These are phyloP conservation scores for Lagria hirta DNA, from an alignment of 2,888 invertebrate genomes.

Conservation along the genomic window DNA sequence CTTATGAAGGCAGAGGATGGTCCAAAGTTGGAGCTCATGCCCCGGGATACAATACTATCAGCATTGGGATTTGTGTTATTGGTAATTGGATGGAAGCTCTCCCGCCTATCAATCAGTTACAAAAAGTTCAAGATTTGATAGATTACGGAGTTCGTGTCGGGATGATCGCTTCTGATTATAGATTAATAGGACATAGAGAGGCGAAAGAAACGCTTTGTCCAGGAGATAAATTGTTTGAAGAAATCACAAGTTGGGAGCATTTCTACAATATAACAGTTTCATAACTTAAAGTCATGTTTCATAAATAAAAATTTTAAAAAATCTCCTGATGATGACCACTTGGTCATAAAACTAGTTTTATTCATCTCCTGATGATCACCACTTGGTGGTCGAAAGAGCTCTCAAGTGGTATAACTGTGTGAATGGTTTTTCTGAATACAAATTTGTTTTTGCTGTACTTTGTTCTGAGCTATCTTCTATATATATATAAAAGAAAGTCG, in stretches of 20 bases:
- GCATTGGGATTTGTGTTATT: constrained; percentile 71
- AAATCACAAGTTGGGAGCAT: constrained; percentile 66
- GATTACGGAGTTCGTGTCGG: constrained; percentile 63
- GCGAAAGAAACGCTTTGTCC: constrained; percentile 69
- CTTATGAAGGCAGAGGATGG: constrained; percentile 74
- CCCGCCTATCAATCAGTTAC: constrained; percentile 62
- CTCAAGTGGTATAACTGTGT: too few species aligned
- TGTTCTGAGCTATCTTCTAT: too few species aligned
- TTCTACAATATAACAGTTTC: too few species aligned
- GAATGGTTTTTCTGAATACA: too few species aligned
- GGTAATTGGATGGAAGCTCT: constrained; percentile 68
- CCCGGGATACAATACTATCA: constrained; percentile 64
- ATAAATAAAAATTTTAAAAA: too few species aligned
- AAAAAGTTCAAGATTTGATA: constrained; percentile 62
- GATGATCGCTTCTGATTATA: constrained; percentile 61
- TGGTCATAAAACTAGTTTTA: too few species aligned
- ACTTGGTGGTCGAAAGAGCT: too few species aligned
- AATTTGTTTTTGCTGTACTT: too few species aligned
- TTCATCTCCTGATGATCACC: too few species aligned
- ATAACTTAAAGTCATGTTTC: too few species aligned
- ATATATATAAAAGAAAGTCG: too few species aligned
- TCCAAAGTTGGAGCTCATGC: constrained; percentile 70
- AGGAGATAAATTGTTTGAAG: constrained; percentile 61
- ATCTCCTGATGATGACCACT: too few species aligned
- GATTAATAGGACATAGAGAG: constrained; percentile 66